Percentiles rank a stretch among this genome's conserved stretches.
These are phyloP conservation scores for Drosophila quasianomalipes DNA, from an alignment of 2,888 invertebrate genomes.

Conservation along the genomic window DNA sequence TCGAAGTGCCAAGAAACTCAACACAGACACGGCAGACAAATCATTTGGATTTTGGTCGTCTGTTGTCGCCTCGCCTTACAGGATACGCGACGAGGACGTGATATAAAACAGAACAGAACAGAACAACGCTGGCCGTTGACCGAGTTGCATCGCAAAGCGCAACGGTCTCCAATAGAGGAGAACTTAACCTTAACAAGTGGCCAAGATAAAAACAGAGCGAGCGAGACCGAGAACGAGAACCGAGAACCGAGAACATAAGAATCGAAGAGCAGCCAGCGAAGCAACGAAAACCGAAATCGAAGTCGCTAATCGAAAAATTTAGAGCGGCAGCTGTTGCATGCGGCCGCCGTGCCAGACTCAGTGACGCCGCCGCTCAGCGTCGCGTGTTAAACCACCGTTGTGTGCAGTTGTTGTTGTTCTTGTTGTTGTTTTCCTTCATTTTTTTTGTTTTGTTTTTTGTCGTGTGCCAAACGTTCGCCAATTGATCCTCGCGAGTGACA, in stretches of 20 bases:
- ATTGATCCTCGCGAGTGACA: slow-evolving; percentile 64
- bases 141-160: slow-evolving; percentile 73
- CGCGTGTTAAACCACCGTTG: slow-evolving; percentile 35
- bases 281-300: slow-evolving; percentile 33
- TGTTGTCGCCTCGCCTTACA: slow-evolving; percentile 42
- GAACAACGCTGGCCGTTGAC: slow-evolving; percentile 78
- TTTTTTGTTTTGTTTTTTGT: slow-evolving; percentile 48
- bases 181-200: slow-evolving; percentile 19
- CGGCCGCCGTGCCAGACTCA: slow-evolving; percentile 69
- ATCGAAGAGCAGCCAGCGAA: neutral
- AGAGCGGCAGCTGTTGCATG: slow-evolving; percentile 81
- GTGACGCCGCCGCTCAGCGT: slow-evolving; percentile 68
- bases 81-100: slow-evolving; percentile 59
- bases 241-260: neutral
- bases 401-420: slow-evolving; percentile 23
- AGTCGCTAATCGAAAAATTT: slow-evolving; percentile 23
- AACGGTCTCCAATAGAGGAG: slow-evolving; percentile 24
- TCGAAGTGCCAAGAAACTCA: slow-evolving; percentile 43
- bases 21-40: slow-evolving; percentile 40
- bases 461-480: slow-evolving; percentile 28
- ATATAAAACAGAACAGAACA: slow-evolving; percentile 64
- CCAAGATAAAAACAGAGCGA: slow-evolving; percentile 7
- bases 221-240: slow-evolving; percentile 30
- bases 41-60: slow-evolving; percentile 39
- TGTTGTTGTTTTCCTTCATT: slow-evolving; percentile 61